Evolutionary conservation across 2,888 invertebrate genomes (phyloP).

Genomic region (Dryobotodes eremita): DNA sequence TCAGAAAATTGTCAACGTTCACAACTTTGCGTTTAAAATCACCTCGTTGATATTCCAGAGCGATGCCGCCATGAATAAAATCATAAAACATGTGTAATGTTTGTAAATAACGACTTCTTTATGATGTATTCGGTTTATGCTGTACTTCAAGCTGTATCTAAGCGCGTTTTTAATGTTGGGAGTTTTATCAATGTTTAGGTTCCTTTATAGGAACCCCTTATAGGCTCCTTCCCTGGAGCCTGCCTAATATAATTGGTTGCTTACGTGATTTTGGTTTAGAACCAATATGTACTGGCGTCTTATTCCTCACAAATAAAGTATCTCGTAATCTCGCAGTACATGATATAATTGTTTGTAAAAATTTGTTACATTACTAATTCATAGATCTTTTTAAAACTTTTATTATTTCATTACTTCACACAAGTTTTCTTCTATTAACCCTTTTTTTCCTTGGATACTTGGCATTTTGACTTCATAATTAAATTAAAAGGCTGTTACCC

Average conservation of each 20-base stretch:
- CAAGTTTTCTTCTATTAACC: background rate
- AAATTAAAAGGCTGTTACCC: too few species aligned
- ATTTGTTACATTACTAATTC: too few species aligned
- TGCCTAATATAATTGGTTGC: background rate
- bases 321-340: background rate
- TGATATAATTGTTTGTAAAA: too few species aligned
- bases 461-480: too few species aligned
- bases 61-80: constrained; percentile 41
- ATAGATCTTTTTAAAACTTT: too few species aligned
- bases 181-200: background rate
- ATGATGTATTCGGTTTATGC: constrained; percentile 21
- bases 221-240: too few species aligned
- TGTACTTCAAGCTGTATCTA: background rate
- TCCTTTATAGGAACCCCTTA: background rate
- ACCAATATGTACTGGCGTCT: background rate
- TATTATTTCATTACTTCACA: too few species aligned
- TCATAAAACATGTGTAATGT: constrained; percentile 48
- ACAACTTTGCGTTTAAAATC: constrained; percentile 36
- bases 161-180: background rate
- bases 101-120: constrained; percentile 39
- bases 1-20: constrained; percentile 36
- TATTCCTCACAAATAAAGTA: background rate
- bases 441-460: background rate
- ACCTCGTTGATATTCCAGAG: constrained; percentile 46
- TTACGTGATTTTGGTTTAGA: background rate